Base-by-base conservation (phyloP, 2,113 vertebrate genomes). In the Aspiorhynchus laticeps region DNA sequence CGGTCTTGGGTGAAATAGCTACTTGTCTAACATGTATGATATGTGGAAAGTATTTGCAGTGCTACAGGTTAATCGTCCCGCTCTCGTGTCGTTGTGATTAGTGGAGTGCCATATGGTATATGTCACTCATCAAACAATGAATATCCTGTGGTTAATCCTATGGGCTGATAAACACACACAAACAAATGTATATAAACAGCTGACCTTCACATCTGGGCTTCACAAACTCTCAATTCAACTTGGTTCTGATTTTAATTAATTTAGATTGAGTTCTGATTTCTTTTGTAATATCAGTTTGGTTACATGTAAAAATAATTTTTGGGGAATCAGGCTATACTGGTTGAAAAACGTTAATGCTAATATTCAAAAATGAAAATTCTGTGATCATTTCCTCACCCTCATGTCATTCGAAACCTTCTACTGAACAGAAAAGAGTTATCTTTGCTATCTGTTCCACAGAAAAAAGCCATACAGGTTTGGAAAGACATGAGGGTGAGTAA, bases 81-180 rank as follows among this genome's bases (percentile, higher is more conserved):
- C 75, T 83, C 87, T 86, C 26, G 26, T 87, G 85, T 75, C 67
- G 5, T 26, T 7, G 2, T 85, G 86, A 87, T 87, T 88, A 87
- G 33, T 14, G 17, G 69, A 89, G 82, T 36, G 33, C 36, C 53
- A 36, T 78, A 79, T 86, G 90, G 90, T 85, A 85, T 78, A 88
- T 88, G 89, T 91, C 93, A 92, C 85, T 93, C 89, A 91, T 87
- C 88, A 79, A n/a, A 21, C 31, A 19, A 74, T 31, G 31, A 33
- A 33, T 21, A 71, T 51, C 83, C 88, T 87, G 67, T 80, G 92
- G 90, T 89, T 92, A 90, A 90, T 89, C 88, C 88, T 56, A 15
- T 86, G 87, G 89, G 82, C 88, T 28, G 86, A 90, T 88, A 91
- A 33, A 84, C 53, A 83, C 41, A 74, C 24, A 51, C 14, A 43